Evolutionary conservation across 1,140 invertebrate genomes (phyloP), one percentile per base, ranked within the genome.

Genomic region (Acyrthosiphon pisum): DNA sequence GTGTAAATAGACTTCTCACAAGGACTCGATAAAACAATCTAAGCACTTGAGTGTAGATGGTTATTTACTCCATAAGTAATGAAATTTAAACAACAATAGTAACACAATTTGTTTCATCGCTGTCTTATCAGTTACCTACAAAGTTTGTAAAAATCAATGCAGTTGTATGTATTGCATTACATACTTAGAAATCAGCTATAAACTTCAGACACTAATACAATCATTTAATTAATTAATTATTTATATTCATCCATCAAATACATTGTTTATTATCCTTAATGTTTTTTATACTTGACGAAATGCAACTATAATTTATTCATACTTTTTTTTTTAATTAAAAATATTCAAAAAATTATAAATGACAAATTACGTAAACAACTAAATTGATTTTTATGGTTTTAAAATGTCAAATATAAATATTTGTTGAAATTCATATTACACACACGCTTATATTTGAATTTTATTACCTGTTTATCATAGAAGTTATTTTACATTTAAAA

Each of bases 61-160:
- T 83, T 76, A 76, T 76, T 76, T 76, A 76, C 60, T 76, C 14
- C 30, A 18, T 14, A 14, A n/a, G 60, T 76, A 76, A 76, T 76
- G n/a, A 76, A 76, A 76, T 76, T 76, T 76, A n/a, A 76, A 76
- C 60, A 76, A 76, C 30, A n/a, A 76, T n/a, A 76, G 60, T 76
- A 76, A 76, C 60, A 76, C 60, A 76, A 76, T 76, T 76, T 76
- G 60, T 76, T 76, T 6, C 6, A n/a, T 18, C 14, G 14, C 30
- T 76, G 30, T 76, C n/a, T 18, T 76, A 76, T 35, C 30, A 76
- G n/a, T 76, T 76, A 76, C 30, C 14, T 76, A 76, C 60, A 18
- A n/a, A 76, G 30, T 76, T 76, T 76, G 14, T 6, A n/a, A 35
- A 6, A 76, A n/a, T 76, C 60, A 76, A 76, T 76, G n/a, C 30